Base-by-base conservation (phyloP, 2,797 vertebrate species). In the Neosilurus mollespiculum region DNA sequence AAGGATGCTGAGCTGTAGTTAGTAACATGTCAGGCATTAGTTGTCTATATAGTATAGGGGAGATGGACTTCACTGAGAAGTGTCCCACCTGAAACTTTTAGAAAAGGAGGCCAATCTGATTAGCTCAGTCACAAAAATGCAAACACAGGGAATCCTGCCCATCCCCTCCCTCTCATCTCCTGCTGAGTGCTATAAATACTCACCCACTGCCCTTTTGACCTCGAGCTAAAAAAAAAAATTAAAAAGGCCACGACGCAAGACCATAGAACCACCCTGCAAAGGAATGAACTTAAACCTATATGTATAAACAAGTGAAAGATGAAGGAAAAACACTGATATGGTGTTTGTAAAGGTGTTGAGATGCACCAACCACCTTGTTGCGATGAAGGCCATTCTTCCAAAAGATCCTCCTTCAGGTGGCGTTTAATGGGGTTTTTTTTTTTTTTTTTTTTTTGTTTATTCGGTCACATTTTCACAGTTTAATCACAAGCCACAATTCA, bases 41-140 rank as follows among this genome's bases (percentile, higher is more conserved):
- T n/a, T 43, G 37, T 65, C 58, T 64, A 10, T 66, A 58, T 14
- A 72, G 73, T 9, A 2, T 12, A 58, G 81, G 75, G 56, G 62
- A 18, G 75, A 64, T 14, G 22, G 24, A 79, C 49, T 62, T 76
- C 2, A 54, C 34, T 67, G 86, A 43, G 43, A 62, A 61, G 61
- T 15, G 22, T 73, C 65, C 84, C 80, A 80, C 83, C 82, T 73
- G 64, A 66, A 82, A 66, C 79, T 81, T 79, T 76, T 10, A 72
- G 75, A 37, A 85, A 88, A 78, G 66, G 80, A 77, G 80, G 83
- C 54, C 81, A 86, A 82, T 84, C 83, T 85, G 87, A 88, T 88
- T 82, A 86, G 76, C 79, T 56, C 61, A 58, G 77, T 82, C 78
- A 85, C 53, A 59, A 26, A 16, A 69, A 85, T 76, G 81, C 83